Base-by-base conservation (phyloP, 2,113 vertebrate genomes). In the Passerina amoena region DNA sequence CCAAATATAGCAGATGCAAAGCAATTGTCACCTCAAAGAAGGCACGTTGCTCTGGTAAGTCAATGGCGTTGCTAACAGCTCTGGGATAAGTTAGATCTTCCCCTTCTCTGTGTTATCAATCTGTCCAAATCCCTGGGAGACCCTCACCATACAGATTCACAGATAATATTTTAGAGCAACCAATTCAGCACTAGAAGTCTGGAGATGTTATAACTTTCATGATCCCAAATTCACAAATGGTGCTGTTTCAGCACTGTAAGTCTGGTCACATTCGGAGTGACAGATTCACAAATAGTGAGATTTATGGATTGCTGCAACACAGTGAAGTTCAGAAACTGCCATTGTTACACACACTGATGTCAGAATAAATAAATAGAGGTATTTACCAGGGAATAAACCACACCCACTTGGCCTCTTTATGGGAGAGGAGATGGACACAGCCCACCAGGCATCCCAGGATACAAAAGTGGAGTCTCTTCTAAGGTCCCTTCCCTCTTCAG, bases 31-130 rank as follows among this genome's bases (percentile, higher is more conserved):
- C 44, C 11, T n/a, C 54, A 47, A 68, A 75, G 56, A 68, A 54
- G 47, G 24, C 4, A 12, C 5, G 5, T 17, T 71, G 13, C 1
- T 1, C 37, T 82, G 65, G 9, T 45, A 51, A 54, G 28, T 56
- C 35, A 16, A 14, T 11, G 40, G 15, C 0, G 0, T 54, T 66
- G 3, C 11, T 28, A 47, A 47, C 2, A 2, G 13, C 30, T 68
- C 42, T 54, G 40, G 53, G 54, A 22, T 8, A n/a, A 60, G 17
- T 18, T 53, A 31, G n/a, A 47, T 28, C 30, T 54, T 54, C 25
- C 47, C 18, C 10, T 48, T 40, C 25, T 48, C 30, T 77, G 16
- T 10, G 0, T 40, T 75, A n/a, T 21, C 45, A 53, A 8, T 40
- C n/a, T 60, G 40, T 48, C 30, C 56, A 61, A 77, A 42, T 42